Percentiles rank a stretch among this genome's conserved stretches.
phyloP scores from a whole-genome alignment of 2,888 invertebrate genomes.

The Acronicta alni region DNA sequence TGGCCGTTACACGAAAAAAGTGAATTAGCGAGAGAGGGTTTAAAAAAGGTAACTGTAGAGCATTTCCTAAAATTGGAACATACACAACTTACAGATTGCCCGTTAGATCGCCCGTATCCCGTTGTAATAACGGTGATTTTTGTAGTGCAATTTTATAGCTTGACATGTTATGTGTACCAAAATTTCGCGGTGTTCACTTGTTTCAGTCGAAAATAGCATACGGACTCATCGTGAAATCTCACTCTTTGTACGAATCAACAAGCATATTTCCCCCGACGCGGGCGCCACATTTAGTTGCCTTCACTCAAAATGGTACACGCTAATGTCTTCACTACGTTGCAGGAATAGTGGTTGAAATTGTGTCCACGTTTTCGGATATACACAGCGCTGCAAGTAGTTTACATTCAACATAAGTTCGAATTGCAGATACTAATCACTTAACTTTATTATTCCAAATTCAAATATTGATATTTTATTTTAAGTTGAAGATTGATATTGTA shows the following conservation, averaged over 20 bases:
- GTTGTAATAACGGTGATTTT: no score
- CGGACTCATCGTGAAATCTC: slow-evolving; percentile 38
- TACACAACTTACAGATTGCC: background rate
- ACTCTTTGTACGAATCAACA: slow-evolving; percentile 54
- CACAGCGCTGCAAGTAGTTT: slow-evolving; percentile 13
- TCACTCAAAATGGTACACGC: slow-evolving; percentile 43
- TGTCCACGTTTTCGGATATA: slow-evolving; percentile 16
- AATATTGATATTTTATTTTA: background rate
- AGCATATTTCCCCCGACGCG: slow-evolving; percentile 61
- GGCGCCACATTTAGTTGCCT: slow-evolving; percentile 38
- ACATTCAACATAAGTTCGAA: slow-evolving; percentile 18
- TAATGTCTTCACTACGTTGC: slow-evolving; percentile 35
- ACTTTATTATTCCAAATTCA: background rate
- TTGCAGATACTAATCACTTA: background rate
- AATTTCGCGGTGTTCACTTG: slow-evolving; percentile 26
- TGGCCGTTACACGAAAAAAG: slow-evolving; percentile 32
- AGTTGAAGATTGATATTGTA: no score
- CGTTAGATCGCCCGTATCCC: no score
- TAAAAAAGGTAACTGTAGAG: slow-evolving; percentile 29
- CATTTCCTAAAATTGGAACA: slow-evolving; percentile 35
- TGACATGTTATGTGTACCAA: slow-evolving; percentile 6
- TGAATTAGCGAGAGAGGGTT: slow-evolving; percentile 34
- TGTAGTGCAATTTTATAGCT: no score
- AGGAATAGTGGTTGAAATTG: slow-evolving; percentile 44
- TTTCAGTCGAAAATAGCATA: slow-evolving; percentile 33